Conservation (phyloP, 2,888 invertebrate genomes). For the Ligdia adustata region DNA sequence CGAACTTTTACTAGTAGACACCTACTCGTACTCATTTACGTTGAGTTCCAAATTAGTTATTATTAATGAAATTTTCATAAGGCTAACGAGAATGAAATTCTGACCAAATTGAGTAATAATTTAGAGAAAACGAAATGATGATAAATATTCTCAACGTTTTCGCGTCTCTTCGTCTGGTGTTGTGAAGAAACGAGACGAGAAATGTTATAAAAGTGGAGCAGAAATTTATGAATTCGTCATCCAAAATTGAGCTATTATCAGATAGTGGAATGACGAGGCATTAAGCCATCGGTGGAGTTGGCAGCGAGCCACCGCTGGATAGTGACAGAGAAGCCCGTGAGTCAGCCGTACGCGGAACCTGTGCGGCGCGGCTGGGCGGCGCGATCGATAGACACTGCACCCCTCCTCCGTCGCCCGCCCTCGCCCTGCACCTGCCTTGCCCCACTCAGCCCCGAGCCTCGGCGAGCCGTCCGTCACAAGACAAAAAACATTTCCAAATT, state of each 20-base stretch:
- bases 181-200: background rate
- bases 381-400: slow-evolving; percentile 79
- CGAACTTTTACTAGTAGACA: slow-evolving; percentile 4
- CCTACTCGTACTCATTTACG: background rate
- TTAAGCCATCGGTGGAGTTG: slow-evolving; percentile 65
- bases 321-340: slow-evolving; percentile 67
- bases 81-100: background rate
- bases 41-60: too few relatives aligned
- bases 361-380: slow-evolving; percentile 72
- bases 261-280: slow-evolving; percentile 56
- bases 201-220: slow-evolving; percentile 18
- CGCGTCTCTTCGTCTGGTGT: background rate
- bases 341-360: slow-evolving; percentile 68
- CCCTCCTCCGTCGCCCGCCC: slow-evolving; percentile 48
- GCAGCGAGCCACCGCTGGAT: slow-evolving; percentile 66
- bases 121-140: background rate
- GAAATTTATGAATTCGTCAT: slow-evolving; percentile 26
- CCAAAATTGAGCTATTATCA: slow-evolving; percentile 60
- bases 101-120: slow-evolving; percentile 24
- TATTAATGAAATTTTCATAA: slow-evolving; percentile 1
- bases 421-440: slow-evolving; percentile 56
- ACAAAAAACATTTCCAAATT: slow-evolving; percentile 39
- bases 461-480: slow-evolving; percentile 49
- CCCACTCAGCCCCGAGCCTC: slow-evolving; percentile 51
- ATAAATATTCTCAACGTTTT: background rate